These are phyloP conservation scores for Thalassophryne amazonica DNA, from an alignment of 2,797 vertebrate genomes.

Conservation along the genomic window DNA sequence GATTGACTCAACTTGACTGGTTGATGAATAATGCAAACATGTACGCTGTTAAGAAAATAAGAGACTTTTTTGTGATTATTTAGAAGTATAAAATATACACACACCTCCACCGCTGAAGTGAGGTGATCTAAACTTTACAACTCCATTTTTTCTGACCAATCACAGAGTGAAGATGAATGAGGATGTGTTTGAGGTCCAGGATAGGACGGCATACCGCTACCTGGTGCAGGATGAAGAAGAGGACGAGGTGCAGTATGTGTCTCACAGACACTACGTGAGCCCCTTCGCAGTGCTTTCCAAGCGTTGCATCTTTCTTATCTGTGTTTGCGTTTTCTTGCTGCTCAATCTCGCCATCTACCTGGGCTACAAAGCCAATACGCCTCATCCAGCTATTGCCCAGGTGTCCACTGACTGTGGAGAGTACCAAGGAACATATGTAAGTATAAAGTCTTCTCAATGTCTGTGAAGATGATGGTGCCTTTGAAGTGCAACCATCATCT, in stretches of 20 bases:
- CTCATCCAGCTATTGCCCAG: conserved; percentile 38
- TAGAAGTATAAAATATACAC: no score
- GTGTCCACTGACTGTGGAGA: conserved; percentile 65
- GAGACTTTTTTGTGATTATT: no score
- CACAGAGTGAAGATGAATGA: conserved; percentile 69
- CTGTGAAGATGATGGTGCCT: no score
- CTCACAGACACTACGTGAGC: conserved; percentile 68
- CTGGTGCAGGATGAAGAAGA: conserved; percentile 80
- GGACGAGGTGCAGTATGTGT: conserved; percentile 66
- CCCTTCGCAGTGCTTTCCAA: conserved; percentile 71
- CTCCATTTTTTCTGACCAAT: background rate
- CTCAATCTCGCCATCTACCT: conserved; percentile 71
- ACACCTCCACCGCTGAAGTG: no score
- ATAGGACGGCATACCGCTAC: conserved; percentile 77
- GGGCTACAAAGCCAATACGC: conserved; percentile 73
- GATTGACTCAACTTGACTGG: no score
- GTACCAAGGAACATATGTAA: conserved; percentile 57
- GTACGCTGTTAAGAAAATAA: no score
- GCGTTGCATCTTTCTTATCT: conserved; percentile 69
- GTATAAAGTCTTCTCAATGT: conserved; percentile 13
- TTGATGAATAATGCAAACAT: no score
- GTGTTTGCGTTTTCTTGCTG: conserved; percentile 52
- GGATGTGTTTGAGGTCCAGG: conserved; percentile 69
- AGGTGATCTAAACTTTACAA: no score
- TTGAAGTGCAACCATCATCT: no score